Evolutionary conservation across 2,888 invertebrate genomes (phyloP).

Genomic region (Dascillus cervinus): DNA sequence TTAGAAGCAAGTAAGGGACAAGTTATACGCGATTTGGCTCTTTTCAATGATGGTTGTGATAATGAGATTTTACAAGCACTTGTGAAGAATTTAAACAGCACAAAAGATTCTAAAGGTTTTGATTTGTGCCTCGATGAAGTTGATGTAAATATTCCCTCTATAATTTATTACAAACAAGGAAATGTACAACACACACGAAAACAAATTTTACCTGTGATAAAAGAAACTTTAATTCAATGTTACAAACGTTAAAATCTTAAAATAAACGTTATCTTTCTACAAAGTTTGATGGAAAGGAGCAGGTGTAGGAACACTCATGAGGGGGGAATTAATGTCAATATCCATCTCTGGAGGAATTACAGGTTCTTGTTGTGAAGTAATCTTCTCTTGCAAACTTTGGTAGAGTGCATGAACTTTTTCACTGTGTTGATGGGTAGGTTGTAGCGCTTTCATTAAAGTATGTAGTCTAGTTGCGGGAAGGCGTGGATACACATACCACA

Average conservation of each 20-base stretch:
- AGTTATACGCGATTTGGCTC: conserved; percentile 53
- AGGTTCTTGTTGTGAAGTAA: conserved; percentile 63
- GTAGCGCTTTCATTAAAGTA: conserved; percentile 72
- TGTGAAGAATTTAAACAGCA: conserved; percentile 29
- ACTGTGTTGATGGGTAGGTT: conserved; percentile 71
- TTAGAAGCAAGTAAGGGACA: conserved; percentile 45
- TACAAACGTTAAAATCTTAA: neutral
- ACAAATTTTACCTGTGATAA: conserved; percentile 57
- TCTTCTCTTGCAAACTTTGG: conserved; percentile 69
- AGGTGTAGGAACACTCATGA: conserved; percentile 79
- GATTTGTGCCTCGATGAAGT: conserved; percentile 38
- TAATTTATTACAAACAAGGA: conserved; percentile 48
- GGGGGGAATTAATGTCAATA: conserved; percentile 70
- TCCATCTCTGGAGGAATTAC: conserved; percentile 51
- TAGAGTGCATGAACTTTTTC: conserved; percentile 77
- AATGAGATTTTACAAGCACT: conserved; percentile 37
- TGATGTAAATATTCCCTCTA: conserved; percentile 38
- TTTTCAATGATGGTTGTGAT: conserved; percentile 37
- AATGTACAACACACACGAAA: conserved; percentile 59
- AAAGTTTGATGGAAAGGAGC: conserved; percentile 44
- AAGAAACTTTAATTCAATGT: neutral
- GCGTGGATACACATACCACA: conserved; percentile 87
- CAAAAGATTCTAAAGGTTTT: conserved; percentile 27
- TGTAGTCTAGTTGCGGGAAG: conserved; percentile 71
- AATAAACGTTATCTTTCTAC: neutral